A percentile compares a stretch with the other conserved stretches of the same genome.
Conservation (phyloP, 2,888 invertebrate species). For the Tipula unca region DNA sequence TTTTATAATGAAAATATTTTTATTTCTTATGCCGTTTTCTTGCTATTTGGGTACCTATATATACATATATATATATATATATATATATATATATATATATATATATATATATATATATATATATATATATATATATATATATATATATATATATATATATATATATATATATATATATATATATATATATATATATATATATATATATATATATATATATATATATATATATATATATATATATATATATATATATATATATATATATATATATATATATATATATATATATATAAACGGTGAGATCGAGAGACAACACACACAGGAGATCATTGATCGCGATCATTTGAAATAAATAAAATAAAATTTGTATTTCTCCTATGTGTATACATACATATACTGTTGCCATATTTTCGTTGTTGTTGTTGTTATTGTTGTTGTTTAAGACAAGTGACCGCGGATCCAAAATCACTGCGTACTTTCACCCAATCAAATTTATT, state of each 20-base stretch:
- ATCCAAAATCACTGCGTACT: background rate
- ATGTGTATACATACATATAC: background rate
- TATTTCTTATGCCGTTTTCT: background rate
- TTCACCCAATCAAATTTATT: background rate
- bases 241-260: background rate
- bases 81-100: background rate
- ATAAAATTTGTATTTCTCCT: background rate
- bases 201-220: background rate
- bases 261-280: background rate
- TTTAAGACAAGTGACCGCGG: background rate
- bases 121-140: background rate
- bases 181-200: background rate
- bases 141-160: background rate
- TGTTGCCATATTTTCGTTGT: too few relatives aligned
- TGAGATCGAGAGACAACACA: background rate
- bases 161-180: background rate
- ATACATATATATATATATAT: background rate
- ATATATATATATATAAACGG: background rate
- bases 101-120: background rate
- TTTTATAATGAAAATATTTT: background rate
- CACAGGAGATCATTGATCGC: background rate
- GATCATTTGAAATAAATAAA: constrained; percentile 1
- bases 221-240: background rate
- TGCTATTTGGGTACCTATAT: background rate
- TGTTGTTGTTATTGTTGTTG: too few relatives aligned